Base-by-base conservation (phyloP, 2,113 vertebrate genomes). In the Tyrannus savana region DNA sequence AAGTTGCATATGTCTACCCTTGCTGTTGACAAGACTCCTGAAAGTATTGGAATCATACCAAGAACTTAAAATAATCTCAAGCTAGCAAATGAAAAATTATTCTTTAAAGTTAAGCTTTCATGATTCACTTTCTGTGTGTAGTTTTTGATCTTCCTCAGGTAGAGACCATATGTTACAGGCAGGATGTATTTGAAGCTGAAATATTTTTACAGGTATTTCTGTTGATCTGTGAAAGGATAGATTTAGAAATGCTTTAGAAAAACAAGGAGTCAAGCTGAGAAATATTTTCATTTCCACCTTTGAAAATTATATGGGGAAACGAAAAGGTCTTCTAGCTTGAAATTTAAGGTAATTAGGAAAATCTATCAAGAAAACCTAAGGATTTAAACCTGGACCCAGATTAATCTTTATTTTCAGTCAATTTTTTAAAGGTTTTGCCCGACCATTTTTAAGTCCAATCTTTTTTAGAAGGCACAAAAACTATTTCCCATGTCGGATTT, bases 11-110 rank as follows among this genome's bases (percentile, higher is more conserved):
- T 92, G 75, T 88, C 88, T 93, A 15, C 23, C 56, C n/a, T 3
- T 85, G 58, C 69, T 96, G 85, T 86, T 94, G 94, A 94, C 74
- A 76, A 91, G 84, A 56, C 37, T 82, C 31, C 84, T 49, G 23
- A 62, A 89, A 66, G 31, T 73, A 16, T n/a, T 96, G 94, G 94
- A 96, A 58, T 44, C n/a, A 13, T 25, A 82, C 71, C 91, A 95
- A 87, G 49, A 66, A 82, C 25, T 83, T 85, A 47, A 95, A 96
- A 95, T 94, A 73, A 66, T 76, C 66, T 79, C 41, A n/a, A 39
- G 2, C 4, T 66, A 91, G 39, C 35, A 76, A 87, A 90, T 33
- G 84, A 82, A 82, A 79, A 83, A 50, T 24, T 64, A 42, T 64
- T 76, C 41, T 82, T 89, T 69, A 44, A 73, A 87, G 31, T 75